A percentile compares a stretch with the other conserved stretches of the same genome.
Evolutionary conservation across 2,113 vertebrate species (phyloP).

Genomic region (Lampris incognitus): DNA sequence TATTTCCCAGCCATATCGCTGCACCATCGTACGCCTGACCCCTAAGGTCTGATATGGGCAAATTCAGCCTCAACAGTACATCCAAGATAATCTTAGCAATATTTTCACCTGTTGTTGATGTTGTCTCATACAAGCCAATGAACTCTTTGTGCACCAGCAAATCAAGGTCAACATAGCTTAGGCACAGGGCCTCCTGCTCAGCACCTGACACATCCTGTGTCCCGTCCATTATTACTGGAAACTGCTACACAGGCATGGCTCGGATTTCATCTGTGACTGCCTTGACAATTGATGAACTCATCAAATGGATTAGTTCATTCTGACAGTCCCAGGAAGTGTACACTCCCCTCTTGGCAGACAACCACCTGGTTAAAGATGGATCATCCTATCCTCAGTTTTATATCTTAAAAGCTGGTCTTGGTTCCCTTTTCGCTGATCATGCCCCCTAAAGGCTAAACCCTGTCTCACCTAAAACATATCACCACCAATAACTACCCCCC

Average conservation of each 20-base stretch:
- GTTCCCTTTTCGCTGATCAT: constrained; percentile 32
- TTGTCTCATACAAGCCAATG: constrained; percentile 21
- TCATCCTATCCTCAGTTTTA: constrained; percentile 22
- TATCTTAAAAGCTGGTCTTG: constrained; percentile 27
- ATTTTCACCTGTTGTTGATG: constrained; percentile 37
- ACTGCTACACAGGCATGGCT: background rate
- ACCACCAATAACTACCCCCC: too few species aligned
- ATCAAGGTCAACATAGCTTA: constrained; percentile 25
- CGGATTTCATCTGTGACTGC: too few species aligned
- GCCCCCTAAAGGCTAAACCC: constrained; percentile 38
- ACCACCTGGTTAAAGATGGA: constrained; percentile 21
- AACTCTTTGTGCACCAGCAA: constrained; percentile 30
- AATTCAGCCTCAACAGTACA: constrained; percentile 23
- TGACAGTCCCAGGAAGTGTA: constrained; percentile 16
- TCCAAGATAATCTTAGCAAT: constrained; percentile 18
- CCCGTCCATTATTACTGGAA: constrained; percentile 26
- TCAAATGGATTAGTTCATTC: constrained; percentile 17
- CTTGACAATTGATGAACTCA: too few species aligned
- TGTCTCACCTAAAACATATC: constrained; percentile 22
- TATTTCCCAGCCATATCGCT: too few species aligned
- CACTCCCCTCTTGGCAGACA: constrained; percentile 30
- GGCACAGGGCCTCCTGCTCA: constrained; percentile 31
- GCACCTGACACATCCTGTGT: constrained; percentile 20
- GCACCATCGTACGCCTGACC: constrained; percentile 17
- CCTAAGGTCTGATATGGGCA: constrained; percentile 19